Evolutionary conservation across 2,888 invertebrate species (phyloP).

Genomic region (Congeria kusceri): DNA sequence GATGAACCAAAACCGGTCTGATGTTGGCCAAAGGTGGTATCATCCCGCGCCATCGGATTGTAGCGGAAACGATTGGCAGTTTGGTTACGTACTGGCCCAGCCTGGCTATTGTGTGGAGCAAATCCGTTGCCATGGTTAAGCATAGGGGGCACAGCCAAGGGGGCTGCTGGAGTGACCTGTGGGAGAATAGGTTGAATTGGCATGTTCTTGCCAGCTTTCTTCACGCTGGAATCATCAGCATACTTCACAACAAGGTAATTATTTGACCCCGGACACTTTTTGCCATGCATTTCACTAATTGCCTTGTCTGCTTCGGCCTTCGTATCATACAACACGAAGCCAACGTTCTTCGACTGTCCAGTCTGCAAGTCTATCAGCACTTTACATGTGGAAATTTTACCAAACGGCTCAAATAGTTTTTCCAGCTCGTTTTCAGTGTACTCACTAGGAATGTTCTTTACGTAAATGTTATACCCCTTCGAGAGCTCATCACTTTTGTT

Average conservation of each 20-base stretch:
- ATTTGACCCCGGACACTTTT: slow-evolving; percentile 93
- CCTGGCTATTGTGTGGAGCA: slow-evolving; percentile 31
- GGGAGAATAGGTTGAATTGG: slow-evolving; percentile 52
- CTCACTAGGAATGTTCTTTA: slow-evolving; percentile 92
- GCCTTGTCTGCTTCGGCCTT: slow-evolving; percentile 96
- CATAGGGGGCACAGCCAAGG: slow-evolving; percentile 38
- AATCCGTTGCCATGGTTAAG: slow-evolving; percentile 66
- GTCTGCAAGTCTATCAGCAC: slow-evolving; percentile 95
- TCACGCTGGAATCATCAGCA: slow-evolving; percentile 91
- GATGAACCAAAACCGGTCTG: neutral
- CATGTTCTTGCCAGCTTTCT: slow-evolving; percentile 75
- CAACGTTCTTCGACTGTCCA: slow-evolving; percentile 95
- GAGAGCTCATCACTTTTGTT: slow-evolving; percentile 95
- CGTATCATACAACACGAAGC: slow-evolving; percentile 93
- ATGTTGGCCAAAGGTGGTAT: slow-evolving; percentile 1
- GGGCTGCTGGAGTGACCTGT: slow-evolving; percentile 40
- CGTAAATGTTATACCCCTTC: slow-evolving; percentile 97
- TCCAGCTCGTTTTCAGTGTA: slow-evolving; percentile 91
- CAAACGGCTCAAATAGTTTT: slow-evolving; percentile 94
- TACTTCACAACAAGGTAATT: slow-evolving; percentile 94
- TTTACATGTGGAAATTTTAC: slow-evolving; percentile 96
- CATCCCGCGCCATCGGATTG: slow-evolving; percentile 59
- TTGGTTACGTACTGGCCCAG: slow-evolving; percentile 70
- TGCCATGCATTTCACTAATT: slow-evolving; percentile 92
- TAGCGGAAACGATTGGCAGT: slow-evolving; percentile 65